Evolutionary conservation across 2,113 vertebrate genomes (phyloP).

Genomic region (Prunella fulvescens): DNA sequence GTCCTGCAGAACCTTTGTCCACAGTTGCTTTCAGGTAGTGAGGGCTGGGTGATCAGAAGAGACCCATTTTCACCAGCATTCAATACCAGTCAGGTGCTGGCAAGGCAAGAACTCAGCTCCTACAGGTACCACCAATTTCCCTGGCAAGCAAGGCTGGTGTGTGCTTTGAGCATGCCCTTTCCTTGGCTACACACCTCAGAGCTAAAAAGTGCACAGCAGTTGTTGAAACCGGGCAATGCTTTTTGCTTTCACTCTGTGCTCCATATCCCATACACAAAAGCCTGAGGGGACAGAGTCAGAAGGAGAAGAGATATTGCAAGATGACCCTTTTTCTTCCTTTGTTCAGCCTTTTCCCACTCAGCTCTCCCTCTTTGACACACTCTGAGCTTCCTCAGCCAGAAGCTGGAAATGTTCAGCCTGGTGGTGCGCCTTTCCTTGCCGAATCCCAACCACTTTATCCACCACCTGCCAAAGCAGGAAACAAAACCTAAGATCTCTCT

Average conservation of each 20-base stretch:
- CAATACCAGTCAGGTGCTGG: not conserved
- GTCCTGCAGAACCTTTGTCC: not conserved
- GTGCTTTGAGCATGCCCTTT: not conserved
- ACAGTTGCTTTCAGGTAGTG: not conserved
- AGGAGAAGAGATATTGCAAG: not conserved
- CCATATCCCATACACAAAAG: not conserved
- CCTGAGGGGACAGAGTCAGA: not conserved
- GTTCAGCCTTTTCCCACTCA: not conserved
- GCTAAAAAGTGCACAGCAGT: not conserved
- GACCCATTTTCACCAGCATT: not conserved
- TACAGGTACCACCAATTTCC: not conserved
- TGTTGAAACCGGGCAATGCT: not conserved
- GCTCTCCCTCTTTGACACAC: not conserved
- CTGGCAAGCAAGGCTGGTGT: not conserved
- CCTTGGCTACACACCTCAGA: not conserved
- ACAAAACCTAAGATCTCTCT: not conserved
- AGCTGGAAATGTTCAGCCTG: not conserved
- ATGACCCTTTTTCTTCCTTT: not conserved
- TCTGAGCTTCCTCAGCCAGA: not conserved
- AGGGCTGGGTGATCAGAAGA: not conserved
- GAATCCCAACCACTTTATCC: not conserved
- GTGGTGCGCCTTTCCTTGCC: not conserved
- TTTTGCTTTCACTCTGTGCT: not conserved
- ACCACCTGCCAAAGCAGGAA: not conserved
- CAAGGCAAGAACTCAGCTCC: not conserved